Percentiles rank a stretch among this genome's conserved stretches.
These are phyloP conservation scores for Pachyramphus minor DNA, from an alignment of 2,113 vertebrate genomes.

Conservation along the genomic window DNA sequence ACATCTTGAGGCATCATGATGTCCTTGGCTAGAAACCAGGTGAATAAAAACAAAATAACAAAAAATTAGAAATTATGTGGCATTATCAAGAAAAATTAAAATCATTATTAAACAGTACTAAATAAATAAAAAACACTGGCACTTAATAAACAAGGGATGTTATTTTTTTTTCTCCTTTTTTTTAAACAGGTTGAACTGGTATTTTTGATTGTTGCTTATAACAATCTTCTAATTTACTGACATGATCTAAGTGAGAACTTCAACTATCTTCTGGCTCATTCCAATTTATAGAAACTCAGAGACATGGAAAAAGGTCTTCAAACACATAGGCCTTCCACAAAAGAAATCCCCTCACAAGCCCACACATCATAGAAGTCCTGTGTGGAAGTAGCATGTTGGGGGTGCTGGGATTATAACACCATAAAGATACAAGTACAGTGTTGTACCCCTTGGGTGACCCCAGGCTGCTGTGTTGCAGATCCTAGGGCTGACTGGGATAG, in stretches of 20 bases:
- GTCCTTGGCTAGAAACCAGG: not conserved
- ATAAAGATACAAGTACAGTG: accelerated
- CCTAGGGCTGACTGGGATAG: not conserved
- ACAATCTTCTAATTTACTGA: not conserved
- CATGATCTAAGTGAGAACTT: not conserved
- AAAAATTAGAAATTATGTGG: not conserved
- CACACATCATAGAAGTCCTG: not conserved
- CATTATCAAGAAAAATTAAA: not conserved
- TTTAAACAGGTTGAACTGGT: not conserved
- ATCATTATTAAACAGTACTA: not conserved
- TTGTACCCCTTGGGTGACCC: not conserved
- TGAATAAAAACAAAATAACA: not conserved
- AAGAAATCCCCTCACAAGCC: not conserved
- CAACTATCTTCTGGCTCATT: not conserved
- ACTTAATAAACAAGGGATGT: not conserved
- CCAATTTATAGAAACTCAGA: not conserved
- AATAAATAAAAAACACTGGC: not conserved
- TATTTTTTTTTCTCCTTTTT: not conserved
- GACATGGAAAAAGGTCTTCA: not conserved
- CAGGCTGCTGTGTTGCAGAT: not conserved
- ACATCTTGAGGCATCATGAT: not conserved
- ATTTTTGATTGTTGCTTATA: not conserved
- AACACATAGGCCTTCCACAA: not conserved
- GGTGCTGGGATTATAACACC: not conserved
- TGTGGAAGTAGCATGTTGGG: accelerated